Base-by-base conservation (phyloP, 2,113 vertebrate species). In the Carassius gibelio region DNA sequence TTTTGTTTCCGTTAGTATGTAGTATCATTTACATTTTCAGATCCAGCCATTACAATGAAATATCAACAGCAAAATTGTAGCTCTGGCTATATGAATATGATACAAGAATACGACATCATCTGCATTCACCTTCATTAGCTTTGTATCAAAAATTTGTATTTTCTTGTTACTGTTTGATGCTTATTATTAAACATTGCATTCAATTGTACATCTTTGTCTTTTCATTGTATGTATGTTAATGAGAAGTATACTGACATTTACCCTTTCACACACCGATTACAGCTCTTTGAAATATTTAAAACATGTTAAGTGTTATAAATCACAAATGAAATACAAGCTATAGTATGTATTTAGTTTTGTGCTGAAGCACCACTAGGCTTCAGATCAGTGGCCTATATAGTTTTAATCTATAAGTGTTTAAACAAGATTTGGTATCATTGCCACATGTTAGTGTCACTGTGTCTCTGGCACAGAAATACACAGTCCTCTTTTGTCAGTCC, bases 391-490 rank as follows among this genome's bases (percentile, higher is more conserved):
- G 50, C 50, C 15, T 14, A 0, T 57, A 26, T 26, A 26, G 50
- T 52, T 52, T 52, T 19, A 38, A 17, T 38, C 15, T 71, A 66
- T 10, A 48, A 9, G 34, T 21, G 19, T 19, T 1, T 72, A 42
- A 19, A 42, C 69, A 36, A 42, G 84, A 75, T 90, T 91, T 91
- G 88, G 88, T 87, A 42, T 62, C 36, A 84, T 72, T 72, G 36
- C 36, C 59, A 30, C 69, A 2, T 21, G 4, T 89, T 69, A 89
- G 79, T 89, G 19, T 75, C 11, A 79, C 14, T 86, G 90, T 91
- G 91, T 83, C 0, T 86, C 69, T 64, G 8, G 86, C 88, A 85
- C 92, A 94, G 86, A 90, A 91, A 90, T 92, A 92, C 48, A 92
- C 48, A 64, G 82, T 93, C 86, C 48, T 89, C 90, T 84, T 77